Evolutionary conservation across 2,113 vertebrate species (phyloP).

Genomic region (Condylura cristata): DNA sequence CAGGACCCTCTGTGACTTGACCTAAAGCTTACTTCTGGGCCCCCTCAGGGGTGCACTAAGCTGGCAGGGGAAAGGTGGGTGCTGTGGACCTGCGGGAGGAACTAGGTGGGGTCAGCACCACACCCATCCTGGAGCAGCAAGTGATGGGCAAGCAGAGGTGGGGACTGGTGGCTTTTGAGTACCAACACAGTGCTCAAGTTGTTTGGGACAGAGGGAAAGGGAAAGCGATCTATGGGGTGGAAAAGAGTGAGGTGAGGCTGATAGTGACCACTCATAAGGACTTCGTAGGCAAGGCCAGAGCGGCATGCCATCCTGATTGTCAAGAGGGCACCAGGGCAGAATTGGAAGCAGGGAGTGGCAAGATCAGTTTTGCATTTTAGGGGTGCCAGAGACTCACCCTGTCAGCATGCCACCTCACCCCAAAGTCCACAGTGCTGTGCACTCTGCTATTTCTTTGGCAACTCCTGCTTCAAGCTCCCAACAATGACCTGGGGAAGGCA

Average conservation of each 20-base stretch:
- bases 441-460: background rate
- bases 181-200: background rate
- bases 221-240: no score
- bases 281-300: background rate
- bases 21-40: background rate
- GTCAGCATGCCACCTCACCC: background rate
- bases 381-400: background rate
- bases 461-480: background rate
- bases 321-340: background rate
- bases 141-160: background rate
- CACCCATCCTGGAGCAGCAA: background rate
- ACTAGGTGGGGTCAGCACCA: background rate
- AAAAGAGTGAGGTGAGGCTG: background rate
- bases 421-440: background rate
- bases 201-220: background rate
- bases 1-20: background rate
- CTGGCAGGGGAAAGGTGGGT: background rate
- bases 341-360: background rate
- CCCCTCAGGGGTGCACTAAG: background rate
- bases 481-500: background rate
- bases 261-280: background rate
- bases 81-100: background rate
- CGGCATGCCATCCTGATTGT: no score
- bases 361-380: background rate
- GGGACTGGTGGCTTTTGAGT: background rate